phyloP scores from a whole-genome alignment of 2,797 vertebrate genomes.

The Clarias platycephalus region DNA sequence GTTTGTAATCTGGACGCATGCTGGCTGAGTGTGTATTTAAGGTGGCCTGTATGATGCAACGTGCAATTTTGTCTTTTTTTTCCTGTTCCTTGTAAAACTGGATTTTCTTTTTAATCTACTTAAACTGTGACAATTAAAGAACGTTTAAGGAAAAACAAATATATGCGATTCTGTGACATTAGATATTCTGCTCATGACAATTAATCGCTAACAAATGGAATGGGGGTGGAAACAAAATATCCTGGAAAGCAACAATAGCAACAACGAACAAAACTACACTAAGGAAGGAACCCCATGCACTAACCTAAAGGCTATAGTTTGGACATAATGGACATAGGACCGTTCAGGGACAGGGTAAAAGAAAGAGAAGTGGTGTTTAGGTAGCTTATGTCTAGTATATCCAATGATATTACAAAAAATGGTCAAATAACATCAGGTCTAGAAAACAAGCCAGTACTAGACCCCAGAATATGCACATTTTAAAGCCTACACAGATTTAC shows the following conservation, averaged over 20 bases:
- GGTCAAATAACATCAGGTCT: neutral
- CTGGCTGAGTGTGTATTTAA: conserved; percentile 54
- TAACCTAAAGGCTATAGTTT: neutral
- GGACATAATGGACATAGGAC: neutral
- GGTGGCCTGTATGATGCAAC: conserved; percentile 57
- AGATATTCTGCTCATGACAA: neutral
- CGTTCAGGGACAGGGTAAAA: neutral
- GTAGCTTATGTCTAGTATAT: neutral
- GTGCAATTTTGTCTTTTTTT: conserved; percentile 47
- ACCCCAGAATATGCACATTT: neutral
- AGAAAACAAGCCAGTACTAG: neutral
- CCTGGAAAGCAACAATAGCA: neutral
- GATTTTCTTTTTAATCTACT: conserved; percentile 75
- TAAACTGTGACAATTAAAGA: conserved; percentile 81
- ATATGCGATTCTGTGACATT: neutral
- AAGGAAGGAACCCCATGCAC: neutral
- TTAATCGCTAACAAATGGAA: neutral
- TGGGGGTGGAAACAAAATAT: neutral
- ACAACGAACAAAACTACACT: neutral
- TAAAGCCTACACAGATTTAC: neutral
- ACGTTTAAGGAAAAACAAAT: conserved; percentile 51
- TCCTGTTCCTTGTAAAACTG: conserved; percentile 67
- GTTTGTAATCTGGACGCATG: conserved; percentile 71
- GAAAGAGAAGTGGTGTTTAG: neutral
- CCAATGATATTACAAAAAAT: neutral